phyloP scores from a whole-genome alignment of 1,140 invertebrate genomes.

The Lepidurus apus region DNA sequence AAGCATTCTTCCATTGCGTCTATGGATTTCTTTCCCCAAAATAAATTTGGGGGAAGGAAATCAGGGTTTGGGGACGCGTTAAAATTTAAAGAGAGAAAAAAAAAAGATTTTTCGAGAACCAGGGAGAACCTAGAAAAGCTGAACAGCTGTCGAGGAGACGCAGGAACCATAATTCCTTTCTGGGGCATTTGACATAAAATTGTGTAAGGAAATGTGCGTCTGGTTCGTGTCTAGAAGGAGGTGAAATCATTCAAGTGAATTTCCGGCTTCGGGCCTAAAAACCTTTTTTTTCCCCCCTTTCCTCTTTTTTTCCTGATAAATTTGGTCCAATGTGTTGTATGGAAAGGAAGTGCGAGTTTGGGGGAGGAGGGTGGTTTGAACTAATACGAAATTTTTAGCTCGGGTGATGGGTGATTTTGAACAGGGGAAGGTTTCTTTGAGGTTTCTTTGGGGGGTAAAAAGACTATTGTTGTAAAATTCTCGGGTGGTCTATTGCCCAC shows the following conservation, averaged over 20 bases:
- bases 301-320: background rate
- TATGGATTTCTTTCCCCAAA: too few relatives aligned
- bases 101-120: background rate
- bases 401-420: too few relatives aligned
- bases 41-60: too few relatives aligned
- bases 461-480: background rate
- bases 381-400: background rate
- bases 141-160: background rate
- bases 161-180: constrained; percentile 19
- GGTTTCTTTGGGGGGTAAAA: background rate
- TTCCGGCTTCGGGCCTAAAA: background rate
- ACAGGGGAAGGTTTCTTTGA: too few relatives aligned
- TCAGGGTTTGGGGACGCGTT: too few relatives aligned
- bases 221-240: background rate
- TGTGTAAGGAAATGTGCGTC: background rate
- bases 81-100: background rate
- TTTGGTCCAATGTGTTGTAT: background rate
- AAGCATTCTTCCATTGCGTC: too few relatives aligned
- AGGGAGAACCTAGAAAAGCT: too few relatives aligned
- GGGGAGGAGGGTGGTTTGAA: background rate
- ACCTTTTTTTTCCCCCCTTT: background rate
- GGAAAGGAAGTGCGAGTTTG: background rate
- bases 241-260: background rate
- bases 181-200: constrained; percentile 1
- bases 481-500: constrained; percentile 16